Percentiles rank a stretch among this genome's conserved stretches.
These are phyloP conservation scores for Ophioninae sp. DNA, from an alignment of 2,888 invertebrate genomes.

Conservation along the genomic window DNA sequence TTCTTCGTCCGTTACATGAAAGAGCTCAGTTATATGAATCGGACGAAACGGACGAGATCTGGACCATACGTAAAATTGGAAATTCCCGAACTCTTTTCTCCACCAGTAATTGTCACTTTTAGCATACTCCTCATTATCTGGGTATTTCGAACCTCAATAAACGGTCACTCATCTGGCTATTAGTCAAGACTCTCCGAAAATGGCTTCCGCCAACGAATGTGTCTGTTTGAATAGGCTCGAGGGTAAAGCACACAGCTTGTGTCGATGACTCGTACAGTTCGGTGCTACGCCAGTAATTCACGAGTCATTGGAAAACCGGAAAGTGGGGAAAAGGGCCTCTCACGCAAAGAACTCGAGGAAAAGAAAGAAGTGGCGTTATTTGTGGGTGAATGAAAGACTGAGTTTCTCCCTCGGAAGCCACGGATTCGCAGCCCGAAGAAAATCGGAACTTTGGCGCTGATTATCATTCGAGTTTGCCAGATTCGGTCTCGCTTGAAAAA, in stretches of 20 bases:
- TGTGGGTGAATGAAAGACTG: constrained; percentile 1
- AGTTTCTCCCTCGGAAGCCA: constrained; percentile 16
- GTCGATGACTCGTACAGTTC: constrained; percentile 20
- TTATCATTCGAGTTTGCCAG: constrained; percentile 13
- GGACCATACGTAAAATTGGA: too few relatives aligned
- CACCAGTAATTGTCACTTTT: background rate
- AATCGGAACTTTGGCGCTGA: constrained; percentile 25
- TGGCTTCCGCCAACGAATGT: background rate
- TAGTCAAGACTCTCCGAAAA: background rate
- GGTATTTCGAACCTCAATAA: background rate
- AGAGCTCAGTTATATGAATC: too few relatives aligned
- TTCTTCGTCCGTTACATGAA: too few relatives aligned
- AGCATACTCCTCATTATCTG: background rate
- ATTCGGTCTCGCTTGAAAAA: background rate
- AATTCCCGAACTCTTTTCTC: too few relatives aligned
- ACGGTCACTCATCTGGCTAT: background rate
- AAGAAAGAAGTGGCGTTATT: constrained; percentile 10
- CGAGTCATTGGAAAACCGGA: constrained; percentile 22
- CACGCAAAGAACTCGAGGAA: background rate
- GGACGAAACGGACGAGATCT: too few relatives aligned
- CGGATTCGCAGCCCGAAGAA: constrained; percentile 32
- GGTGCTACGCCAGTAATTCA: background rate
- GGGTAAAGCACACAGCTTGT: background rate
- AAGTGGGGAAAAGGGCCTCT: constrained; percentile 10
- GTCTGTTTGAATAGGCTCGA: background rate